phyloP scores from a whole-genome alignment of 2,888 invertebrate genomes.

The Plagiodera versicolora region DNA sequence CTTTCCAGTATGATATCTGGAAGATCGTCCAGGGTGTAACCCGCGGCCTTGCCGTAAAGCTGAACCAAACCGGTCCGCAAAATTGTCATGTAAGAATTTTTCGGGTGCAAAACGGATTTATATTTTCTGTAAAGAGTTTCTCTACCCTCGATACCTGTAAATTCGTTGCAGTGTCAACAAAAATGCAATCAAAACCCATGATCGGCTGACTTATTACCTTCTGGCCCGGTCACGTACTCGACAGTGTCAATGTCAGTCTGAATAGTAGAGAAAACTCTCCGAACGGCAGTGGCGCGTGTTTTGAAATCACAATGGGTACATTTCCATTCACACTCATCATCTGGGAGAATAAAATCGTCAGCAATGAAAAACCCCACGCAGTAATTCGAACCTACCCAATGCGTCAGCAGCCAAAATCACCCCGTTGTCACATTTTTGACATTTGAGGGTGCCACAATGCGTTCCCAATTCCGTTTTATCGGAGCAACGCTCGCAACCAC shows the following conservation, averaged over 20 bases:
- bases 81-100: constrained; percentile 70
- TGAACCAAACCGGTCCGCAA: constrained; percentile 72
- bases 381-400: constrained; percentile 58
- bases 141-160: constrained; percentile 59
- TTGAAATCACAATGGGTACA: constrained; percentile 70
- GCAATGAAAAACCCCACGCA: not conserved
- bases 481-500: constrained; percentile 72
- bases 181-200: no score
- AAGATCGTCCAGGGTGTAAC: constrained; percentile 70
- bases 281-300: constrained; percentile 63
- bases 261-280: constrained; percentile 64
- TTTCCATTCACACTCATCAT: constrained; percentile 58
- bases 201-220: no score
- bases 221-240: constrained; percentile 61
- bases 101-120: constrained; percentile 69
- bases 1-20: constrained; percentile 73
- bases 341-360: constrained; percentile 22
- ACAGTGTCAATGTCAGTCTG: constrained; percentile 69
- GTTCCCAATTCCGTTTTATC: constrained; percentile 82
- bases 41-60: constrained; percentile 76
- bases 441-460: constrained; percentile 77
- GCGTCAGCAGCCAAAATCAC: constrained; percentile 67
- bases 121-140: constrained; percentile 59
- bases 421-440: constrained; percentile 75
- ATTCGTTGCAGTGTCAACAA: not conserved